Percentiles rank a stretch among this genome's conserved stretches.
phyloP scores from a whole-genome alignment of 2,888 invertebrate species.

The Melikaiella ostensackeni region DNA sequence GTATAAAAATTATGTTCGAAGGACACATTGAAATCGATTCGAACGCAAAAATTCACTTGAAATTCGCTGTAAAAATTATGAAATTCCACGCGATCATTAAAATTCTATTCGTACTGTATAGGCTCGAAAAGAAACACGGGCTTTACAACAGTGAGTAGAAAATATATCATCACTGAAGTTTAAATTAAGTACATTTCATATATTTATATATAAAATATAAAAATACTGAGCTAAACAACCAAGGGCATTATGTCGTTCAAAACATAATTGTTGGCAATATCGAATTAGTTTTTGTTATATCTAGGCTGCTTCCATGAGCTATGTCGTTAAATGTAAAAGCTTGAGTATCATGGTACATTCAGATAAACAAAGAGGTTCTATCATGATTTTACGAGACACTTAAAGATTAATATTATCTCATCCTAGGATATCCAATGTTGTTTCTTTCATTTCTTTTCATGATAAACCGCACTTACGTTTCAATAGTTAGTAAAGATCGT shows the following conservation, averaged over 20 bases:
- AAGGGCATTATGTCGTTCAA: constrained; percentile 44
- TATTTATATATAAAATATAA: constrained; percentile 69
- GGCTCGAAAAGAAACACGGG: constrained; percentile 43
- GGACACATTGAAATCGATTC: constrained; percentile 50
- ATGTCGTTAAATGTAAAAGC: constrained; percentile 73
- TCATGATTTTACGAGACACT: constrained; percentile 33
- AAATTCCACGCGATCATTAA: constrained; percentile 37
- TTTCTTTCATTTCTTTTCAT: neutral
- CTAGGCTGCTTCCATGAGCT: constrained; percentile 64
- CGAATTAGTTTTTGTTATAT: constrained; percentile 49
- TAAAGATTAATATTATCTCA: constrained; percentile 39
- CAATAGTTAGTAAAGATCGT: constrained; percentile 42
- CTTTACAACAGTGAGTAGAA: constrained; percentile 63
- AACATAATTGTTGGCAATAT: constrained; percentile 49
- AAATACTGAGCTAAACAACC: constrained; percentile 75
- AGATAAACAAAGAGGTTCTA: constrained; percentile 62
- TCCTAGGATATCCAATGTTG: constrained; percentile 35
- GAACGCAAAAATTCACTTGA: constrained; percentile 46
- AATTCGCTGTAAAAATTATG: constrained; percentile 36
- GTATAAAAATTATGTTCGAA: constrained; percentile 69
- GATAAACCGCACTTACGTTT: constrained; percentile 12
- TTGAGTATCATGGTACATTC: constrained; percentile 74
- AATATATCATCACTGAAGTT: constrained; percentile 69
- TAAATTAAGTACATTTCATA: constrained; percentile 74
- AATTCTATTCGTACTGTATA: constrained; percentile 40